Base-by-base conservation (phyloP, 2,797 vertebrate genomes). In the Passerculus sandwichensis region DNA sequence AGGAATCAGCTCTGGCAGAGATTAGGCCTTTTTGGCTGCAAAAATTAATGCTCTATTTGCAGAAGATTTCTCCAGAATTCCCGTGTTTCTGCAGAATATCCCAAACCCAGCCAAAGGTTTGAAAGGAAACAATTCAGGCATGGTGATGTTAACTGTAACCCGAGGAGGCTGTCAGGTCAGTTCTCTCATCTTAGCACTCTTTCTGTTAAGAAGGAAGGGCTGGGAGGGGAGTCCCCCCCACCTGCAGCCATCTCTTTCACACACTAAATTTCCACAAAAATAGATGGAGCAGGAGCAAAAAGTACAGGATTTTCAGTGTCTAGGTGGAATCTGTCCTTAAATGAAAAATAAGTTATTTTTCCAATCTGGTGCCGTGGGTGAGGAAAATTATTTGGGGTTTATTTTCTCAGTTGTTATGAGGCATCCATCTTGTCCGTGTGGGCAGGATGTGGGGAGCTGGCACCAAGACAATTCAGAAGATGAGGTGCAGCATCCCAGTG, bases 1-100 rank as follows among this genome's bases (percentile, higher is more conserved):
- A 89, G 34, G 42, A 81, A 66, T 84, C 10, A 1, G n/a, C 59
- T 81, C 73, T 88, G 89, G 79, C 87, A 88, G 69, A 81, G 40
- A 80, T 64, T 23, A 84, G 34, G n/a, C 21, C 36, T 47, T 84
- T 89, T 89, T 86, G 66, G 38, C 77, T 93, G 85, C 59, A 91
- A 91, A 85, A 88, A 73, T 18, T 3, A 0, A 67, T 83, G 66
- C n/a, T 74, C 30, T 75, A 9, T 83, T 92, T 92, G 79, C 66
- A 91, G 23, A 9, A 91, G 23, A 9, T 62, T 96, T 91, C 73
- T 92, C 16, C 62, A 81, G 82, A 94, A 97, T 64, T 81, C 82
- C 78, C 1, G 4, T 34, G 13, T 75, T 94, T 88, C 75, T 66
- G 19, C 84, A 76, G 64, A 88, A 78, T 61, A 83, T 32, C 14